Evolutionary conservation across 2,113 vertebrate genomes (phyloP).

Genomic region (Trematocara variabile): DNA sequence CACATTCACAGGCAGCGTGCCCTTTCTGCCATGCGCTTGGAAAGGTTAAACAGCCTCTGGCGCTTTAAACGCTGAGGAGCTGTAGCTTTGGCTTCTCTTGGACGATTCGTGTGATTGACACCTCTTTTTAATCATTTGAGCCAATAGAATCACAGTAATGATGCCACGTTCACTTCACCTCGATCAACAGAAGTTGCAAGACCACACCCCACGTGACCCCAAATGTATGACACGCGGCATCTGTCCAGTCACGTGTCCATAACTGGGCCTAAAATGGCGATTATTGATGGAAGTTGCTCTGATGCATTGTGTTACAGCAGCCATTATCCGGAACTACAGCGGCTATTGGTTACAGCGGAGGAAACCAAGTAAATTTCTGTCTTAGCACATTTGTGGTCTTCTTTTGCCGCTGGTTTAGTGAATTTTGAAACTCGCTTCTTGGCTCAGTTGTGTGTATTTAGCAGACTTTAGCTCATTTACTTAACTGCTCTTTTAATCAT

Average conservation of each 20-base stretch:
- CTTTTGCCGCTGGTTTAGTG: fast-evolving
- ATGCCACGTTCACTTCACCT: background rate
- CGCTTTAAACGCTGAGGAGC: fast-evolving
- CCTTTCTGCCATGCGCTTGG: too few relatives aligned
- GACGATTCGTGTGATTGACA: background rate
- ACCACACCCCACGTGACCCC: background rate
- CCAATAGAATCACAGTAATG: background rate
- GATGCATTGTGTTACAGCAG: background rate
- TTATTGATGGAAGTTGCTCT: background rate
- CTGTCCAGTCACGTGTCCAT: fast-evolving
- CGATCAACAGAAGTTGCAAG: fast-evolving
- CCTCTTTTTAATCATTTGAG: background rate
- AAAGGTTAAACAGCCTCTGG: background rate
- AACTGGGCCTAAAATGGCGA: fast-evolving
- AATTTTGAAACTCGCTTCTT: fast-evolving
- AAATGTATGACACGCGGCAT: background rate
- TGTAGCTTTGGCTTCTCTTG: fast-evolving
- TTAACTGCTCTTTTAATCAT: background rate
- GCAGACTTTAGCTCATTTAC: background rate
- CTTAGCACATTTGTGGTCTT: background rate
- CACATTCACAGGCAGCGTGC: too few relatives aligned
- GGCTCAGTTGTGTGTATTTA: background rate
- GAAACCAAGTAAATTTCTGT: background rate
- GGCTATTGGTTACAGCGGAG: fast-evolving
- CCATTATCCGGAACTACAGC: background rate